Conservation (phyloP, 2,113 vertebrate genomes). For the Polypterus senegalus region DNA sequence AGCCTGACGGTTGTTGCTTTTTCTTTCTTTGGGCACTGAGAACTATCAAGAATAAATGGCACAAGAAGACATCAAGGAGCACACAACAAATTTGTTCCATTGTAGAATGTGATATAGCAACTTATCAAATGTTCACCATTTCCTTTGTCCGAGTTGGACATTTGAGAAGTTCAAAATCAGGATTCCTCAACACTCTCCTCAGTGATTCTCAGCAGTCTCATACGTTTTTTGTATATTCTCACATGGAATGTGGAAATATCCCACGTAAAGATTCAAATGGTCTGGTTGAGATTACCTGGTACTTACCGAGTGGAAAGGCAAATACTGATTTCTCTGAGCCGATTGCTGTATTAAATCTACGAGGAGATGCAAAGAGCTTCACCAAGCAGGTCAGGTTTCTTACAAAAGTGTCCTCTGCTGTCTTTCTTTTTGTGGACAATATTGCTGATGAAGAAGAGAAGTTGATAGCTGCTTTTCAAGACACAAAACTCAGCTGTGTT, state of each 20-base stretch:
- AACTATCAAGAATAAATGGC: slow-evolving; percentile 14
- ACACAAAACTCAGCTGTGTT: slow-evolving; percentile 18
- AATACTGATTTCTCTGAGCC: slow-evolving; percentile 26
- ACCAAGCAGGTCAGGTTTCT: slow-evolving; percentile 36
- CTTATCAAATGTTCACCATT: slow-evolving; percentile 8
- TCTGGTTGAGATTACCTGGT: slow-evolving; percentile 39
- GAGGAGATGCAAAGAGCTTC: slow-evolving; percentile 28
- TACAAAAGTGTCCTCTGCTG: slow-evolving; percentile 33
- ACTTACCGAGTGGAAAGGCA: slow-evolving; percentile 25
- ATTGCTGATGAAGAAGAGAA: slow-evolving; percentile 20
- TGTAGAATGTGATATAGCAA: slow-evolving; percentile 1
- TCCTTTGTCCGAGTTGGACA: slow-evolving; percentile 17
- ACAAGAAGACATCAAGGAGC: not conserved
- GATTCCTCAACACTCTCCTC: slow-evolving; percentile 15
- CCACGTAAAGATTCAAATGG: slow-evolving; percentile 25
- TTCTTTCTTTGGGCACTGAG: slow-evolving; percentile 16
- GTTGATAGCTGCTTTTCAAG: slow-evolving; percentile 23
- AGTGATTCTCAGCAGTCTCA: slow-evolving; percentile 8
- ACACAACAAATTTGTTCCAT: not conserved
- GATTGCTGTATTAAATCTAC: slow-evolving; percentile 36
- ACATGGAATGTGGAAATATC: slow-evolving; percentile 7
- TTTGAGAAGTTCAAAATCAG: slow-evolving; percentile 13
- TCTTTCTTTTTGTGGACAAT: slow-evolving; percentile 35
- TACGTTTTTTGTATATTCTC: slow-evolving; percentile 11
- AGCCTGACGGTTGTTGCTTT: too few species aligned